Percentiles rank a stretch among this genome's conserved stretches.
phyloP scores from a whole-genome alignment of 37 sponge, comb jelly and placozoan species.

The Cladorhizidae sp. region DNA sequence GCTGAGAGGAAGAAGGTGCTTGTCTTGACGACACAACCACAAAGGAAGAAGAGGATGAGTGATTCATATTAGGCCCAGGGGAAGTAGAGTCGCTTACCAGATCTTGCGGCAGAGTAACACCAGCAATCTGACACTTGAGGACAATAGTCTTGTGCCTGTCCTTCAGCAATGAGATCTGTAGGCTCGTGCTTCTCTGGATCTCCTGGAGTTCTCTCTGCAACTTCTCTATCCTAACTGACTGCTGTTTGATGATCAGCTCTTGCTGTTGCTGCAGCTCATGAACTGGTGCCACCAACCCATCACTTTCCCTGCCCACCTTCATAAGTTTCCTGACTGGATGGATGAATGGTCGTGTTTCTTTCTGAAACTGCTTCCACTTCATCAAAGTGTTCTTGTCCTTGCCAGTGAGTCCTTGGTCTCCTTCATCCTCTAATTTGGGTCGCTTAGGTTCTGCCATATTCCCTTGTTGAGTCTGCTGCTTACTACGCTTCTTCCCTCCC shows the following conservation, averaged over 20 bases:
- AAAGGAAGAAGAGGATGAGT: neutral
- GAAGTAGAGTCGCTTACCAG: neutral
- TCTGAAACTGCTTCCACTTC: slow-evolving; percentile 56
- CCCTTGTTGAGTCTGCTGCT: neutral
- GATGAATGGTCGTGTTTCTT: neutral
- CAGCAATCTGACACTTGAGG: slow-evolving; percentile 39
- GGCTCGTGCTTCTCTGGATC: slow-evolving; percentile 46
- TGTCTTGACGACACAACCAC: neutral
- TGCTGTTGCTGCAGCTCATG: slow-evolving; percentile 21
- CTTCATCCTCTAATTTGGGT: slow-evolving; percentile 3
- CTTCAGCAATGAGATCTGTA: slow-evolving; percentile 47
- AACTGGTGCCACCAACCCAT: neutral
- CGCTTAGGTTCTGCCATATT: neutral
- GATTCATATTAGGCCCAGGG: neutral
- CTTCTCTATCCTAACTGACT: slow-evolving; percentile 27
- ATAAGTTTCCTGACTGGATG: slow-evolving; percentile 17
- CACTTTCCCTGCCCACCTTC: neutral
- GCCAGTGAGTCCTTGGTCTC: slow-evolving; percentile 8
- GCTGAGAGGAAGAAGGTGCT: neutral
- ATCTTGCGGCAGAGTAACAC: slow-evolving; percentile 21
- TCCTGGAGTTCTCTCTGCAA: slow-evolving; percentile 30
- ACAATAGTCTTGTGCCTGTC: slow-evolving; percentile 38
- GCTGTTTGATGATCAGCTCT: slow-evolving; percentile 31
- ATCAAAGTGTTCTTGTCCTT: slow-evolving; percentile 34
- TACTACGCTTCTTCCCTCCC: slow-evolving; percentile 7